Evolutionary conservation across 2,888 invertebrate species (phyloP).

Genomic region (Acrobasis repandana): DNA sequence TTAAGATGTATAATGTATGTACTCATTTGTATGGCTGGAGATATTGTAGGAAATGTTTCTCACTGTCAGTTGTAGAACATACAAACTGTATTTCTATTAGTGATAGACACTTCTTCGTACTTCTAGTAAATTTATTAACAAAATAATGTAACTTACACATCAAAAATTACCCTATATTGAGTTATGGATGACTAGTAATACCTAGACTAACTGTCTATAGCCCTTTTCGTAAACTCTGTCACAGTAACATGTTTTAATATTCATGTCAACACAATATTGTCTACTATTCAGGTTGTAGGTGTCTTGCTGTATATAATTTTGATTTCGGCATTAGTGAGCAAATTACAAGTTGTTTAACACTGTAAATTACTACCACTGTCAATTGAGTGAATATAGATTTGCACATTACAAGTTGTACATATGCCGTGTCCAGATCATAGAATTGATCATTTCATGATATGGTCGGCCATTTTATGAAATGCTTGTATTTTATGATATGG

Average conservation of each 20-base stretch:
- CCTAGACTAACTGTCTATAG: not conserved
- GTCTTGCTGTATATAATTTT: constrained; percentile 18
- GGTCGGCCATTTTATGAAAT: too few species aligned
- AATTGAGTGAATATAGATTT: not conserved
- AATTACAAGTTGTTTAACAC: constrained; percentile 1
- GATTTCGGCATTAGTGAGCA: constrained; percentile 13
- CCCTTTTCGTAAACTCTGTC: not conserved
- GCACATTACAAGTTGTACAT: not conserved
- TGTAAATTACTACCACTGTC: constrained; percentile 1
- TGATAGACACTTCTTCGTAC: constrained; percentile 15
- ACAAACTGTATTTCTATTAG: constrained; percentile 4
- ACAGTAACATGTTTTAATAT: not conserved
- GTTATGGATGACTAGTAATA: not conserved
- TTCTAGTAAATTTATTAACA: constrained; percentile 23
- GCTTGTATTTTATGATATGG: too few species aligned
- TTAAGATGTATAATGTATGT: constrained; percentile 11
- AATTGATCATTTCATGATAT: too few species aligned
- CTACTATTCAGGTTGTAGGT: not conserved
- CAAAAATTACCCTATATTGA: constrained; percentile 8
- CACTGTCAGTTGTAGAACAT: constrained; percentile 7
- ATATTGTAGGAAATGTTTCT: constrained; percentile 20
- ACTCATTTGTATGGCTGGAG: constrained; percentile 22
- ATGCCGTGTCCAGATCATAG: too few species aligned
- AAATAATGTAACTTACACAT: constrained; percentile 22
- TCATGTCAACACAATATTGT: not conserved